phyloP scores from a whole-genome alignment of 1,140 invertebrate genomes.

The Brachionus calyciflorus region DNA sequence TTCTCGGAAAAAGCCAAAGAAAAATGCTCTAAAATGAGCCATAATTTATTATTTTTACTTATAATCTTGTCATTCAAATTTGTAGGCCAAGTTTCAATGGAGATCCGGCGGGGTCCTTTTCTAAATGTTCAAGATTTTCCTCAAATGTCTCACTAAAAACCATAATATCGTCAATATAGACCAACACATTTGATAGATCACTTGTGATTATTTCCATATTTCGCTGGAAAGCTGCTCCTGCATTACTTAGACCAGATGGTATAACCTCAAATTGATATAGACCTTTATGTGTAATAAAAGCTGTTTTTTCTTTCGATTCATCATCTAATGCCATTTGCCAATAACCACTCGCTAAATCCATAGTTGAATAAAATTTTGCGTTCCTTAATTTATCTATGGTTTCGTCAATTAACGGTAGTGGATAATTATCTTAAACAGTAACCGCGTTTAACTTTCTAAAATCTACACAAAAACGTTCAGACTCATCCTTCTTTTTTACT shows the following conservation, averaged over 20 bases:
- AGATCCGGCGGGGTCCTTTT: too few relatives aligned
- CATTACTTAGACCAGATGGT: slow-evolving; percentile 50
- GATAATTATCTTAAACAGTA: slow-evolving; percentile 46
- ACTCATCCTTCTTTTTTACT: slow-evolving; percentile 48
- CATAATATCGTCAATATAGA: slow-evolving; percentile 11
- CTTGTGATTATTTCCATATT: slow-evolving; percentile 51
- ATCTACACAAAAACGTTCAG: slow-evolving; percentile 50
- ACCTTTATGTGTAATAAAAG: slow-evolving; percentile 25
- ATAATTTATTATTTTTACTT: too few relatives aligned
- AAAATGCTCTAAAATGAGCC: too few relatives aligned
- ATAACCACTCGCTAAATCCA: neutral
- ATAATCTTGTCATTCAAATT: too few relatives aligned
- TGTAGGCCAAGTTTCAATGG: too few relatives aligned
- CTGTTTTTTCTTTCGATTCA: neutral
- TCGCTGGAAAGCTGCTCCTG: slow-evolving; percentile 56
- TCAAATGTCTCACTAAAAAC: neutral
- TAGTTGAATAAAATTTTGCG: neutral
- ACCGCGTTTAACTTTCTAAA: slow-evolving; percentile 46
- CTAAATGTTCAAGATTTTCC: neutral
- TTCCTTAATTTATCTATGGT: neutral
- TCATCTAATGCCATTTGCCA: slow-evolving; percentile 3
- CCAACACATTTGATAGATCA: neutral
- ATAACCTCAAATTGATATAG: neutral
- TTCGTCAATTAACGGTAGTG: neutral
- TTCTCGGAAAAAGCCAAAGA: too few relatives aligned